Percentiles rank a stretch among this genome's conserved stretches.
Evolutionary conservation across 1,140 invertebrate genomes (phyloP).

Genomic region (Brachionus rotundiformis): DNA sequence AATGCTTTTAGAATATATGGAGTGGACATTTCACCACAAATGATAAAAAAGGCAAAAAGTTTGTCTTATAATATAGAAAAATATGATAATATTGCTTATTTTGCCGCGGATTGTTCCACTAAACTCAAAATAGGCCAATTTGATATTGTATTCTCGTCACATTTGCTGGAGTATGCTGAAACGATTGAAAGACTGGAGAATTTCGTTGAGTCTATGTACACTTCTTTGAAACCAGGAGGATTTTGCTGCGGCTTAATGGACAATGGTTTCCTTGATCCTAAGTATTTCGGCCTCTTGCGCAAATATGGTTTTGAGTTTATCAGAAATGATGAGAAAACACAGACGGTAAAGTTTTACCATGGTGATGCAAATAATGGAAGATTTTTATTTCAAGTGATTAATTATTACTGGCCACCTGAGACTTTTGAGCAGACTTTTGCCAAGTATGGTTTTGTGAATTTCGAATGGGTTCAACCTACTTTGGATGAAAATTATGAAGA

Average conservation of each 20-base stretch:
- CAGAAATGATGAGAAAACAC: background rate
- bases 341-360: background rate
- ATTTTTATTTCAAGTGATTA: background rate
- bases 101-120: background rate
- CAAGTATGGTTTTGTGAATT: background rate
- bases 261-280: background rate
- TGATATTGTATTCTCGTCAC: slow-evolving; percentile 8
- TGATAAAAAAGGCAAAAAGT: slow-evolving; percentile 5
- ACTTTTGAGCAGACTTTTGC: background rate
- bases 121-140: background rate
- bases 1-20: background rate
- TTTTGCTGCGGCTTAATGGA: background rate
- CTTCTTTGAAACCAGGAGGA: background rate
- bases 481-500: background rate
- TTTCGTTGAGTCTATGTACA: background rate
- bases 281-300: background rate
- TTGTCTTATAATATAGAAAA: background rate
- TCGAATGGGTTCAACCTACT: background rate
- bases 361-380: background rate
- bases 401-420: background rate
- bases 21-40: background rate
- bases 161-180: background rate
- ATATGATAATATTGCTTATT: background rate
- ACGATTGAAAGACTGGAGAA: background rate
- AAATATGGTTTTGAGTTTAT: background rate